Evolutionary conservation across 2,113 vertebrate genomes (phyloP).

Genomic region (Rhea americana): DNA sequence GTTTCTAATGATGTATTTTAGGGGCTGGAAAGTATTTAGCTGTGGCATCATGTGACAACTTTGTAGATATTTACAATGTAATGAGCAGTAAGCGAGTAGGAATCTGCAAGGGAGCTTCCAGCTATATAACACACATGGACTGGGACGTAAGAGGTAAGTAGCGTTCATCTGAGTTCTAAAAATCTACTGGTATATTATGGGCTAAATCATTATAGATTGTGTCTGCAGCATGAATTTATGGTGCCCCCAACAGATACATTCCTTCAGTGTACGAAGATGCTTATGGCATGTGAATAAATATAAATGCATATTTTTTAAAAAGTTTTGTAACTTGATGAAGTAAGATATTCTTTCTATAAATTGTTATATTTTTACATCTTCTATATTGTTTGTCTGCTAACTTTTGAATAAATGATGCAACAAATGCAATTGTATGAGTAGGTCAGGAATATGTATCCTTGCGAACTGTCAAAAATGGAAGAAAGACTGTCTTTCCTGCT

Average conservation of each 20-base stretch:
- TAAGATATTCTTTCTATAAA: neutral
- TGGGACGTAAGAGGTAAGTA: conserved; percentile 93
- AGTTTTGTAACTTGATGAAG: neutral
- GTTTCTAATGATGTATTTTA: conserved; percentile 64
- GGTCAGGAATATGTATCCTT: neutral
- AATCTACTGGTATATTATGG: neutral
- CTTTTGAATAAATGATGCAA: neutral
- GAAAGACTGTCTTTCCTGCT: neutral
- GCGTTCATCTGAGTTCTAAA: neutral
- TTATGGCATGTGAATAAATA: neutral
- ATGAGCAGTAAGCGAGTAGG: conserved; percentile 97
- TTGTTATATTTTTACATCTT: neutral
- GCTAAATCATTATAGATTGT: neutral
- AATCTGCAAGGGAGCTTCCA: conserved; percentile 93
- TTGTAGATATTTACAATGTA: conserved; percentile 97
- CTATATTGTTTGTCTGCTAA: neutral
- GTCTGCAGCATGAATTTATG: neutral
- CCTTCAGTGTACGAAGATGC: neutral
- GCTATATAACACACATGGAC: conserved; percentile 94
- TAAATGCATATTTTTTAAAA: neutral
- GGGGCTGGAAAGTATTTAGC: conserved; percentile 94
- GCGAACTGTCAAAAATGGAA: neutral
- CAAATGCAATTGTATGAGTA: neutral
- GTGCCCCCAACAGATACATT: neutral
- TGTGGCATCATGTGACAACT: conserved; percentile 94